Conservation (phyloP, 2,797 vertebrate genomes). For the Natrix natrix region DNA sequence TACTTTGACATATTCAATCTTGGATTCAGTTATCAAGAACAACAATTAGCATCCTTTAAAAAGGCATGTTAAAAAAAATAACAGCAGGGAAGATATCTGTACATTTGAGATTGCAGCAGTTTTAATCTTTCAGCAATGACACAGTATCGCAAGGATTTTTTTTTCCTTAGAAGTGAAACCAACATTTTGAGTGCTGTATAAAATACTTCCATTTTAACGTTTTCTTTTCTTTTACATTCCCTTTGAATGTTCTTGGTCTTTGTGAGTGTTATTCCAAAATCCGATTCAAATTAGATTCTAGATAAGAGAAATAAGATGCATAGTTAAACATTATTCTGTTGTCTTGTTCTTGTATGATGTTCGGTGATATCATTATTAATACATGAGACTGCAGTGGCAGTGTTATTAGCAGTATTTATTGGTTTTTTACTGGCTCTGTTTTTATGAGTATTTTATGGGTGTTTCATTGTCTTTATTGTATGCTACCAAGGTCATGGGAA, state of each 20-base stretch:
- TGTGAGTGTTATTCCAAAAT: background rate
- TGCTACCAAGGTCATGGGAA: background rate
- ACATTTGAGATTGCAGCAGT: background rate
- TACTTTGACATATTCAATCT: constrained; percentile 22
- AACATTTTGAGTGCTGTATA: background rate
- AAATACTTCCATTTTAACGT: background rate
- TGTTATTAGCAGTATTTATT: background rate
- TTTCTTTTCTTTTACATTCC: background rate
- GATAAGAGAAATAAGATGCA: background rate
- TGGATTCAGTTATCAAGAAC: constrained; percentile 48
- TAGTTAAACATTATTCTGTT: background rate
- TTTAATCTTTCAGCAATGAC: background rate
- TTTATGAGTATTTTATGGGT: background rate
- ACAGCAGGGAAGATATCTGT: background rate
- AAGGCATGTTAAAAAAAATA: constrained; percentile 8
- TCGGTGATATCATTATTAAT: background rate
- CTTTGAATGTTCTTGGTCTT: background rate
- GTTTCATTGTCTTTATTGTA: background rate
- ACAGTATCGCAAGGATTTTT: rapidly evolving
- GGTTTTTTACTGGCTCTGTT: background rate
- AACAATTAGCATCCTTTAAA: constrained; percentile 49
- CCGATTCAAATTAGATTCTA: background rate
- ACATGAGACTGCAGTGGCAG: background rate
- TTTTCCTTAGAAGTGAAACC: background rate
- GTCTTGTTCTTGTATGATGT: background rate